These are phyloP conservation scores for Prorops nasuta DNA, from an alignment of 1,140 invertebrate genomes.

Conservation along the genomic window DNA sequence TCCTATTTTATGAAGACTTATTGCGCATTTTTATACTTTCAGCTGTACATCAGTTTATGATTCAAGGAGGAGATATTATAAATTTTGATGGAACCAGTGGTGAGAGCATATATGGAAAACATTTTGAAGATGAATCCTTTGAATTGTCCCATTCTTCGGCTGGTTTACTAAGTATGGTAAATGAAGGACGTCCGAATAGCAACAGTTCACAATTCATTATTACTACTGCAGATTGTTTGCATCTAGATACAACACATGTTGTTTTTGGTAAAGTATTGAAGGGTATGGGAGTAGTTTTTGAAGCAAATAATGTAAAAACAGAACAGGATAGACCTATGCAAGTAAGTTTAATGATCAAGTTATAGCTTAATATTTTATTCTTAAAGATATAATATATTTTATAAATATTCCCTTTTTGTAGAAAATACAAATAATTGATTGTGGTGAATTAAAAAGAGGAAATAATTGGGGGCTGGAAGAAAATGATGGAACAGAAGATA, in stretches of 20 bases:
- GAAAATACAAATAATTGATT: slow-evolving; percentile 67
- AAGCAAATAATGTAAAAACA: slow-evolving; percentile 63
- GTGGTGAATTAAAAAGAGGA: slow-evolving; percentile 67
- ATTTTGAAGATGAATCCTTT: slow-evolving; percentile 92
- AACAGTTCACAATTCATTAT: slow-evolving; percentile 97
- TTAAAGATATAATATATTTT: too few species aligned
- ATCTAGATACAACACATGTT: slow-evolving; percentile 87
- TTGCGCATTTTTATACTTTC: slow-evolving; percentile 33
- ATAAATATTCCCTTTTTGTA: too few species aligned
- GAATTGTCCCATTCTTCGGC: slow-evolving; percentile 61
- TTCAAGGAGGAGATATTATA: slow-evolving; percentile 82
- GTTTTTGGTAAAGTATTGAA: slow-evolving; percentile 82
- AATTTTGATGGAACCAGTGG: slow-evolving; percentile 82
- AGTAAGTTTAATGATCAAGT: slow-evolving; percentile 46
- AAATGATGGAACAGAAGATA: slow-evolving; percentile 68
- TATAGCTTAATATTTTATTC: too few species aligned
- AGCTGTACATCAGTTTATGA: slow-evolving; percentile 76
- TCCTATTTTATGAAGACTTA: slow-evolving; percentile 9
- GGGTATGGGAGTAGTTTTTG: slow-evolving; percentile 67
- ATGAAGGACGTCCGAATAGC: slow-evolving; percentile 77
- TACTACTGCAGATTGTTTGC: slow-evolving; percentile 77
- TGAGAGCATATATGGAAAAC: slow-evolving; percentile 89
- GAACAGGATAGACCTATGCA: slow-evolving; percentile 60
- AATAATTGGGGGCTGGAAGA: slow-evolving; percentile 68
- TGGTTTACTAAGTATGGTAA: slow-evolving; percentile 87